phyloP scores from a whole-genome alignment of 2,113 vertebrate genomes.

The Trogon melanurus region DNA sequence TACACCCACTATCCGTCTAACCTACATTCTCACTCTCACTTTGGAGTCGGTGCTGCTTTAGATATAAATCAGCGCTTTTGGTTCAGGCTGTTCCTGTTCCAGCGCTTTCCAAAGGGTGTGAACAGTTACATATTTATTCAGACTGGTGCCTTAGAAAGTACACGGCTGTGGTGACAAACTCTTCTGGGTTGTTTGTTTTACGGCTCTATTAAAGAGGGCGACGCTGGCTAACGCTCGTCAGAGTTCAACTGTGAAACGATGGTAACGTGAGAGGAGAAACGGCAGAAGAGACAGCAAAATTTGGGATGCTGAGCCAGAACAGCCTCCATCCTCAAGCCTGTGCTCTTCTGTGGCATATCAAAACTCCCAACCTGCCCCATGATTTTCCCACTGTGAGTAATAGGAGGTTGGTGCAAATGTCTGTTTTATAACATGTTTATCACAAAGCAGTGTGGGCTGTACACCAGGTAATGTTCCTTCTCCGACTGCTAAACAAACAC shows the following conservation, averaged over 20 bases:
- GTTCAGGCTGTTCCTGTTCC: constrained; percentile 37
- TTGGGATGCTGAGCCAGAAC: neutral
- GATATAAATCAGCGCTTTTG: constrained; percentile 34
- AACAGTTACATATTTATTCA: constrained; percentile 51
- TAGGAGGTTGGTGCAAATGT: neutral
- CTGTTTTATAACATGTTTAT: constrained; percentile 41
- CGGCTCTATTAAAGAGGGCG: neutral
- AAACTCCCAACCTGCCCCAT: neutral
- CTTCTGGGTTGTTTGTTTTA: constrained; percentile 43
- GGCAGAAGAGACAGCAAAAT: neutral
- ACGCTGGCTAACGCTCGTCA: neutral
- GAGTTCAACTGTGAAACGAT: constrained; percentile 1
- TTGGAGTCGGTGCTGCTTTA: neutral
- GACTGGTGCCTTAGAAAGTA: constrained; percentile 32
- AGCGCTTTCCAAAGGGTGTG: constrained; percentile 28
- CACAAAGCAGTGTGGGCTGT: neutral
- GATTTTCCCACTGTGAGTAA: neutral
- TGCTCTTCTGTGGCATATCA: neutral
- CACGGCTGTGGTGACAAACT: neutral
- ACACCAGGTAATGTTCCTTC: constrained; percentile 5
- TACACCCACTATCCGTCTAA: neutral
- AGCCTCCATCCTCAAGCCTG: neutral
- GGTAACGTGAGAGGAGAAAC: neutral
- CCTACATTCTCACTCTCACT: neutral
- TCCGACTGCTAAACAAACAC: constrained; percentile 15